Conservation (phyloP, 2,888 invertebrate genomes). For the Neocrepidodera transversa region DNA sequence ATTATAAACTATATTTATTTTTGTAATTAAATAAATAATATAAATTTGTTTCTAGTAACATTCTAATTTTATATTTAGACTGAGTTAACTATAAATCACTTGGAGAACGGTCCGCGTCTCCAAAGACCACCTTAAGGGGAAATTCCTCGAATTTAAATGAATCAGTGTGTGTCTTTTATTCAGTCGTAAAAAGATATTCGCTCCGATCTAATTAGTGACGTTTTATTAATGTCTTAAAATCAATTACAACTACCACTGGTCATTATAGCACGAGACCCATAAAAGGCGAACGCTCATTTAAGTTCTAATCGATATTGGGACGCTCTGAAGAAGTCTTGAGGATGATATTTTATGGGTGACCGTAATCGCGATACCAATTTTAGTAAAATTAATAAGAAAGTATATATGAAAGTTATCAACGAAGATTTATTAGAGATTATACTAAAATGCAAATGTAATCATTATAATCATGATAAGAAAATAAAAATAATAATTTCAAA, state of each 20-base stretch:
- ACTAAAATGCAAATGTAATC: no score
- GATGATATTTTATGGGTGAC: constrained; percentile 21
- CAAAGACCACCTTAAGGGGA: neutral
- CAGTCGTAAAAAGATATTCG: constrained; percentile 27
- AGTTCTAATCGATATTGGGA: constrained; percentile 28
- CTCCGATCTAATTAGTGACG: constrained; percentile 33
- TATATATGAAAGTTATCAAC: no score
- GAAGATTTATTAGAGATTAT: no score
- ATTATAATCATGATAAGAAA: no score
- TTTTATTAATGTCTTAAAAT: constrained; percentile 32
- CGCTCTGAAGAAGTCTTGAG: constrained; percentile 23
- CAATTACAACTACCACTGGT: constrained; percentile 28
- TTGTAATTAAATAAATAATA: no score
- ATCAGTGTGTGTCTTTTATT: constrained; percentile 8
- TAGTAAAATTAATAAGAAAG: constrained; percentile 16
- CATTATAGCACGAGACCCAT: constrained; percentile 29
- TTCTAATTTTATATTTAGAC: no score
- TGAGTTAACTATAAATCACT: neutral
- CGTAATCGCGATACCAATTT: constrained; percentile 17
- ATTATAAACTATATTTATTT: no score
- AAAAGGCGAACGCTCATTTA: constrained; percentile 31
- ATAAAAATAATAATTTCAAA: no score
- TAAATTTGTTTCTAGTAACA: no score
- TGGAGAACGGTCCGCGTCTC: neutral
- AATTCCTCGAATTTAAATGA: constrained; percentile 15